Conservation (phyloP, 2,888 invertebrate species). For the Rambutsinella grinnellia region DNA sequence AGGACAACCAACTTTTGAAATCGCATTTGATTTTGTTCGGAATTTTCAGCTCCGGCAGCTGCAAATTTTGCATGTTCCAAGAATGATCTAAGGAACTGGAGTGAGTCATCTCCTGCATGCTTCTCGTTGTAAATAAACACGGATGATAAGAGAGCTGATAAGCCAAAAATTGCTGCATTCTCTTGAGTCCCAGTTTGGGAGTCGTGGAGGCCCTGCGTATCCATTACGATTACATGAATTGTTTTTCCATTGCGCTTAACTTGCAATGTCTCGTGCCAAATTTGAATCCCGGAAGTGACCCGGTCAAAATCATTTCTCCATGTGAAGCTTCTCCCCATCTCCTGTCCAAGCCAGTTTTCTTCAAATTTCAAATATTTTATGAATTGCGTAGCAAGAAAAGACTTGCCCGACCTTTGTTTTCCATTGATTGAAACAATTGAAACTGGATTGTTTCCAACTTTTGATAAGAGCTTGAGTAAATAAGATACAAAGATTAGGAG, state of each 20-base stretch:
- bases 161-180: neutral
- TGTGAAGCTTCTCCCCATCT: neutral
- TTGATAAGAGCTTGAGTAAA: too few relatives aligned
- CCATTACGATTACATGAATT: neutral
- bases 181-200: neutral
- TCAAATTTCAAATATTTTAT: too few relatives aligned
- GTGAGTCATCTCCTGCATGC: neutral
- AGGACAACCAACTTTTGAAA: constrained; percentile 16
- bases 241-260: neutral
- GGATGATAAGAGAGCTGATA: too few relatives aligned
- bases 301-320: neutral
- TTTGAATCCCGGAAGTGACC: neutral
- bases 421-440: too few relatives aligned
- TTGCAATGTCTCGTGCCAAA: neutral
- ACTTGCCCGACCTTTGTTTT: too few relatives aligned
- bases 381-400: too few relatives aligned
- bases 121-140: too few relatives aligned
- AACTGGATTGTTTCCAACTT: too few relatives aligned
- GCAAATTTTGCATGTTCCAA: constrained; percentile 14
- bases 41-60: neutral
- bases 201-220: neutral
- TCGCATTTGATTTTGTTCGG: neutral
- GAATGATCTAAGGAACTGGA: constrained; percentile 1
- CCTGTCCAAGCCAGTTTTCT: neutral
- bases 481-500: too few relatives aligned